These are phyloP conservation scores for Entomyzon cyanotis DNA, from an alignment of 2,113 vertebrate species.

Conservation along the genomic window DNA sequence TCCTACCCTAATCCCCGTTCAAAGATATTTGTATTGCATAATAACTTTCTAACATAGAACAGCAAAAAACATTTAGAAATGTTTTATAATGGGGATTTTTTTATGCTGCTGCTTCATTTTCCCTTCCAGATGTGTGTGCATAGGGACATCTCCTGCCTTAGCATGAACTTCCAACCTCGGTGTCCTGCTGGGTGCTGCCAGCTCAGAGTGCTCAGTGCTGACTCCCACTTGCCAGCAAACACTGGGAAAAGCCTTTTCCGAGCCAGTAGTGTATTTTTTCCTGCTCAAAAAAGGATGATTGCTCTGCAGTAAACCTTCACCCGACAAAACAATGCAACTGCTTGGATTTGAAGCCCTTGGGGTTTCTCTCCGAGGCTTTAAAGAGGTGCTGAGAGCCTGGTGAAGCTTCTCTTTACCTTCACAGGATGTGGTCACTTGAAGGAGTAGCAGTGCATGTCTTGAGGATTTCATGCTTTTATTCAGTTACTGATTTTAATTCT, in stretches of 20 bases:
- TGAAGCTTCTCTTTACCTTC: background rate
- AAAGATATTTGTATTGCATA: background rate
- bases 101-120: background rate
- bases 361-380: background rate
- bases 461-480: conserved; percentile 9
- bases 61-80: background rate
- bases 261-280: background rate
- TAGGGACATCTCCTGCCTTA: background rate
- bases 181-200: background rate
- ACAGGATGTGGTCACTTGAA: conserved; percentile 51
- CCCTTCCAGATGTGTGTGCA: background rate
- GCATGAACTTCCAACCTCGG: fast-evolving
- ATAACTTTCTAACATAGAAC: background rate
- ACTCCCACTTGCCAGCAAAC: background rate
- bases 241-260: background rate
- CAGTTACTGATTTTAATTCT: background rate
- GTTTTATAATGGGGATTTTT: background rate
- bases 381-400: background rate
- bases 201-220: fast-evolving
- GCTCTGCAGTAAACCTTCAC: background rate
- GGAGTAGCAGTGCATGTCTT: background rate
- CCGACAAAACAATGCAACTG: background rate
- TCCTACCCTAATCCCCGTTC: background rate
- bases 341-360: background rate
- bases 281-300: background rate